Evolutionary conservation across 2,797 vertebrate species (phyloP).

Genomic region (Florisuga fusca): DNA sequence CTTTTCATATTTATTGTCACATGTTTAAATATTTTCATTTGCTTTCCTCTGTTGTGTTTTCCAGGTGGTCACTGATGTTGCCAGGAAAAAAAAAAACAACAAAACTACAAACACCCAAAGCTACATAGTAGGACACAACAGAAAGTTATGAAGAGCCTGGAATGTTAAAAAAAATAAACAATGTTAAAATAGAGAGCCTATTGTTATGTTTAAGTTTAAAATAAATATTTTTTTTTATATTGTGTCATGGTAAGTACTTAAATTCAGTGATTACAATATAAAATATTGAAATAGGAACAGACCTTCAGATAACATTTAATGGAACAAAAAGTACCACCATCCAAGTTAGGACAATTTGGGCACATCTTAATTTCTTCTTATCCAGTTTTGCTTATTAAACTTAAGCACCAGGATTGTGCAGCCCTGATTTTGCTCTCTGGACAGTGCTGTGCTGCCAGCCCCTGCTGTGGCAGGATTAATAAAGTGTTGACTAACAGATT

Average conservation of each 20-base stretch:
- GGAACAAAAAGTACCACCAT: neutral
- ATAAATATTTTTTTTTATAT: neutral
- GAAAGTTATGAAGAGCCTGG: neutral
- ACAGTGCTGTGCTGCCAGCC: neutral
- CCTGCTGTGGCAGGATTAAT: neutral
- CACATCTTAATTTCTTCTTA: neutral
- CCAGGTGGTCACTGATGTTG: neutral
- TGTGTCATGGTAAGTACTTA: neutral
- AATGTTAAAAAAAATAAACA: neutral
- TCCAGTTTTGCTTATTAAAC: neutral
- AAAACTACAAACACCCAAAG: neutral
- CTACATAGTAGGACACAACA: neutral
- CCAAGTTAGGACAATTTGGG: neutral
- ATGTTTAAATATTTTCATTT: neutral
- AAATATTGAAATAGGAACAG: neutral
- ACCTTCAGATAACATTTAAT: neutral
- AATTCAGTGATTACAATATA: neutral
- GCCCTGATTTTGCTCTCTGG: neutral
- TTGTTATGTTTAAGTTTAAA: neutral
- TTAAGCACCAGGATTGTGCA: neutral
- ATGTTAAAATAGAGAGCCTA: neutral
- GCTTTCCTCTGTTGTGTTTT: neutral
- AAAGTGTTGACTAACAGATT: neutral
- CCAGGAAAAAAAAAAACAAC: neutral
- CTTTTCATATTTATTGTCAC: neutral